Percentiles rank a stretch among this genome's conserved stretches.
phyloP scores from a whole-genome alignment of 2,113 vertebrate species.

The Garra rufa region DNA sequence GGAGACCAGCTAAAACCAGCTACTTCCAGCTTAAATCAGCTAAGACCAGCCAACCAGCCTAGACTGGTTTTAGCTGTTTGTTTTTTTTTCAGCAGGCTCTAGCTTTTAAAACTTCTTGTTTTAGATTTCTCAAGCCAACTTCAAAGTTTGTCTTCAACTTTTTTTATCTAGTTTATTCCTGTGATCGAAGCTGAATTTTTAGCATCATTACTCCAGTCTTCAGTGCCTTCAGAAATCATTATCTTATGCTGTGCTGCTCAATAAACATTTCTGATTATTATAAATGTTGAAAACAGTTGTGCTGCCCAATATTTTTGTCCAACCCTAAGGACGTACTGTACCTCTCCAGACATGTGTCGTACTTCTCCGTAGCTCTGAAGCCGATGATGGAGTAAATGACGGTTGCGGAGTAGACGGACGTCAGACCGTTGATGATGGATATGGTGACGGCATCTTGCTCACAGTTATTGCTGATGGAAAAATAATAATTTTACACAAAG shows the following conservation, averaged over 20 bases:
- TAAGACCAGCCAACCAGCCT: too few relatives aligned
- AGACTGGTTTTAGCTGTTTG: too few relatives aligned
- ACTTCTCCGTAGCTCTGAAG: conserved; percentile 90
- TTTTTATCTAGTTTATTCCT: background rate
- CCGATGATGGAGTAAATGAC: conserved; percentile 97
- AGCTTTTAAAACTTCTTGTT: too few relatives aligned
- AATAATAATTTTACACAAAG: background rate
- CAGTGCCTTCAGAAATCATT: background rate
- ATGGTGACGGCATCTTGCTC: conserved; percentile 90
- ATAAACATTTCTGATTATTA: background rate
- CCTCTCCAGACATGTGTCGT: conserved; percentile 81
- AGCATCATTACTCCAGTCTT: background rate
- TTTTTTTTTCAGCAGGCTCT: too few relatives aligned
- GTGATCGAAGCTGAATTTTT: background rate
- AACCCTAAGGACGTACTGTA: conserved; percentile 69
- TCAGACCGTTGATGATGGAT: conserved; percentile 92
- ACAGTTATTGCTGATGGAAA: conserved; percentile 88
- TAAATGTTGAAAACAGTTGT: background rate
- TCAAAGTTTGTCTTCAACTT: too few relatives aligned
- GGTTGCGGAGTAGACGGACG: conserved; percentile 89
- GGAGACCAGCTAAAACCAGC: too few relatives aligned
- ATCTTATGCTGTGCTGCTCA: too few relatives aligned
- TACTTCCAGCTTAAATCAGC: too few relatives aligned
- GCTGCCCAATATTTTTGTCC: too few relatives aligned
- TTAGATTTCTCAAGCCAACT: too few relatives aligned